Evolutionary conservation across 2,797 vertebrate genomes (phyloP), one percentile per base, ranked within the genome.

Genomic region (Mus spretus): DNA sequence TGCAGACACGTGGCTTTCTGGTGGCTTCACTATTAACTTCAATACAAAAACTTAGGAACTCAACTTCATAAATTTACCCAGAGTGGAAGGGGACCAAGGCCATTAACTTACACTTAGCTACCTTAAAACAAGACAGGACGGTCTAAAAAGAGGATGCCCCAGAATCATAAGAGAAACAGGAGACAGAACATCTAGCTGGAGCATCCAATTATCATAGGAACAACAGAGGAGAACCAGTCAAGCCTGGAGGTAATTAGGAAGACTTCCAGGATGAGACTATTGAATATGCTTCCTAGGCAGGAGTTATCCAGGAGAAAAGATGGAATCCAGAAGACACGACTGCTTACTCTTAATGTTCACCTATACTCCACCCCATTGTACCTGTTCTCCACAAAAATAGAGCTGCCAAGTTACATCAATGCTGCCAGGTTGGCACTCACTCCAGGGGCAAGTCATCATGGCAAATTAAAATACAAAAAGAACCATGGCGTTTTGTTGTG

Each of bases 391-490:
- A 40, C 40, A 81, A 87, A 97, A 93, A 61, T 80, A 83, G 12
- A 93, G 57, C 57, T 89, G 75, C 28, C 86, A 89, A 84, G 24
- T 67, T 90, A 72, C 19, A 40, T 78, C 78, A 47, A 40, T 70
- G 17, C 72, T 61, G 57, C 26, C 79, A 24, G n/a, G 34, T 93
- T 59, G 86, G 55, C 57, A 80, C 37, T 92, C 93, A 93, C 12
- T 91, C 37, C 26, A 89, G 75, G 50, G 47, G 78, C 55, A 96
- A 84, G 28, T 87, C 57, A n/a, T 53, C 61, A 53, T 74, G 87
- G 47, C 59, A 94, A 94, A 90, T 90, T 89, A 96, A 92, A 91
- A 95, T 50, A 67, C 3, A 78, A 74, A 82, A 19, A 89, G 59
- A 94, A 95, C 70, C 67, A 72, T 0, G 24, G 28, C 89, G 59